A percentile compares a stretch with the other conserved stretches of the same genome.
Conservation (phyloP, 2,797 vertebrate species). For the Spea hammondii region DNA sequence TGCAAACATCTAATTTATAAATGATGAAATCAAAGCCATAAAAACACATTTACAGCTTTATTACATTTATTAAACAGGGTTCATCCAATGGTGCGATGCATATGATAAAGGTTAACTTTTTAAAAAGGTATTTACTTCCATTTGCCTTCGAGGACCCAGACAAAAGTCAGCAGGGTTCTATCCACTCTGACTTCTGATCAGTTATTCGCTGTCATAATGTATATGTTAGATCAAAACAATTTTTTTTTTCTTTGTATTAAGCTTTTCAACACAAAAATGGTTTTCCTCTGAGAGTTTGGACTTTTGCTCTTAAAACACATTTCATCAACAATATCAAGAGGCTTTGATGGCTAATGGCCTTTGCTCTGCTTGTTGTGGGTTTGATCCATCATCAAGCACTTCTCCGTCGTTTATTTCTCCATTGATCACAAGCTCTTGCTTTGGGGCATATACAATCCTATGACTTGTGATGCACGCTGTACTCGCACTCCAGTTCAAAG, state of each 20-base stretch:
- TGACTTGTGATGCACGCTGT: neutral
- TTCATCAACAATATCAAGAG: neutral
- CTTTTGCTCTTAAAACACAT: neutral
- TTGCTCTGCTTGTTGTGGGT: neutral
- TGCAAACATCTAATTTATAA: no score
- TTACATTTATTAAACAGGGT: no score
- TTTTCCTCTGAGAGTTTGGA: neutral
- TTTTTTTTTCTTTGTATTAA: neutral
- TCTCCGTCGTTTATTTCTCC: neutral
- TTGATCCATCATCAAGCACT: neutral
- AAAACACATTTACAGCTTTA: no score
- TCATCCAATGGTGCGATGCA: no score
- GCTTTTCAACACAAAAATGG: neutral
- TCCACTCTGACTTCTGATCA: no score
- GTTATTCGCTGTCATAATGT: no score
- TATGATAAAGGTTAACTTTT: no score
- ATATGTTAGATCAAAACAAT: no score
- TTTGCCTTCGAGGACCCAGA: no score
- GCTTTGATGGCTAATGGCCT: neutral
- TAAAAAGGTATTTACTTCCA: no score
- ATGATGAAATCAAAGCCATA: no score
- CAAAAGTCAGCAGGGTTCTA: no score
- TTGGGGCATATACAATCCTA: neutral
- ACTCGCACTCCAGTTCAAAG: neutral
- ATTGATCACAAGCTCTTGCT: neutral